These are phyloP conservation scores for Anthoscopus minutus DNA, from an alignment of 2,113 vertebrate genomes.

Conservation along the genomic window DNA sequence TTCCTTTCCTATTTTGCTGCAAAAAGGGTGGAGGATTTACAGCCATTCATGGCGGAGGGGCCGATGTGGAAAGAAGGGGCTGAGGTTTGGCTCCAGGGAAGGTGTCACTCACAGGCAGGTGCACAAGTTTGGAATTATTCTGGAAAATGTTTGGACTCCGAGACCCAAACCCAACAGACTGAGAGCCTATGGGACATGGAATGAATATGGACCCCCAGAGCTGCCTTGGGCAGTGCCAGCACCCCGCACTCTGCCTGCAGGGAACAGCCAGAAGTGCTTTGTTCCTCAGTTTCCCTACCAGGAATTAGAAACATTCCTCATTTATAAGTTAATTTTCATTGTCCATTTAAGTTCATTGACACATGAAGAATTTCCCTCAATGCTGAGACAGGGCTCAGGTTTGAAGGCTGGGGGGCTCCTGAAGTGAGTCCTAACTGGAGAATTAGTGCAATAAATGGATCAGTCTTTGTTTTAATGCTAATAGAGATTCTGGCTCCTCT, in stretches of 20 bases:
- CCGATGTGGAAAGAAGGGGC: neutral
- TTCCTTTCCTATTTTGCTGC: neutral
- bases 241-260: rapidly evolving
- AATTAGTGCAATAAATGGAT: constrained; percentile 1
- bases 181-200: rapidly evolving
- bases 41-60: neutral
- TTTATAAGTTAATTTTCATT: neutral
- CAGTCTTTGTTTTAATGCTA: neutral
- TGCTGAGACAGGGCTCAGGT: neutral
- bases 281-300: neutral
- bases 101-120: neutral
- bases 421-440: neutral
- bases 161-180: neutral
- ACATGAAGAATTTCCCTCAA: neutral
- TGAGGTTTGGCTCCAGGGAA: rapidly evolving
- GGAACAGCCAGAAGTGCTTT: neutral
- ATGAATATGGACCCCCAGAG: rapidly evolving
- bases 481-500: neutral
- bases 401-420: neutral
- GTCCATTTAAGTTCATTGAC: neutral
- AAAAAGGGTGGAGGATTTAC: neutral
- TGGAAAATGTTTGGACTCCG: neutral
- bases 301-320: neutral
- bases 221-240: rapidly evolving
- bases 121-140: neutral